Conservation (phyloP, 2,113 vertebrate species). For the Progne subis region DNA sequence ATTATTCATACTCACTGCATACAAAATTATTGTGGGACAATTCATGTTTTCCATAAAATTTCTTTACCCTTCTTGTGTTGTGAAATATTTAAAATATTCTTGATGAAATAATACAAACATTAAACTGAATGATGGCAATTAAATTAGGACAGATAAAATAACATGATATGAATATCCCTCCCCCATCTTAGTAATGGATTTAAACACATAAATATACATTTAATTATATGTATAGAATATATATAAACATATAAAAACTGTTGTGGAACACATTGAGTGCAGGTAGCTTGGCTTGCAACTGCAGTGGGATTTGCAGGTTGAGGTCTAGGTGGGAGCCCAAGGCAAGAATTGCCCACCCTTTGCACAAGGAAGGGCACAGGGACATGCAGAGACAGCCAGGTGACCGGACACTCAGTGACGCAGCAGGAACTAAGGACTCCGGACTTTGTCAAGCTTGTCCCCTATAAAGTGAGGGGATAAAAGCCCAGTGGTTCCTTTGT, state of each 20-base stretch:
- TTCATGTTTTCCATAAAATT: not conserved
- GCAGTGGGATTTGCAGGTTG: not conserved
- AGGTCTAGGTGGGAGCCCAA: not conserved
- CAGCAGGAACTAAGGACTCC: not conserved
- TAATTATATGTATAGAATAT: not conserved
- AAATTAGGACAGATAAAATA: not conserved
- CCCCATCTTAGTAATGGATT: not conserved
- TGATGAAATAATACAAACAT: not conserved
- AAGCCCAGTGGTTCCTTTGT: not conserved
- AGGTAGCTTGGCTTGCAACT: not conserved
- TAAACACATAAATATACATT: not conserved
- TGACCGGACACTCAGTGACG: fast-evolving
- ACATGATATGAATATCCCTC: not conserved
- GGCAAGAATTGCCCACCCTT: not conserved
- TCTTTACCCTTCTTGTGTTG: not conserved
- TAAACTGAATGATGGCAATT: not conserved
- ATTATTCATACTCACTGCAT: not conserved
- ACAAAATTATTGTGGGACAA: not conserved
- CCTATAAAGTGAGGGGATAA: not conserved
- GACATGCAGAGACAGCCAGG: too few relatives aligned
- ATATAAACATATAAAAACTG: not conserved
- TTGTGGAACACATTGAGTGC: not conserved
- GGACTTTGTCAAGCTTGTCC: not conserved
- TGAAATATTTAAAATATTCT: not conserved
- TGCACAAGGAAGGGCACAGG: fast-evolving